Conservation (phyloP, 35 echinoderm and acorn worm genomes). For the Amphiura filiformis region DNA sequence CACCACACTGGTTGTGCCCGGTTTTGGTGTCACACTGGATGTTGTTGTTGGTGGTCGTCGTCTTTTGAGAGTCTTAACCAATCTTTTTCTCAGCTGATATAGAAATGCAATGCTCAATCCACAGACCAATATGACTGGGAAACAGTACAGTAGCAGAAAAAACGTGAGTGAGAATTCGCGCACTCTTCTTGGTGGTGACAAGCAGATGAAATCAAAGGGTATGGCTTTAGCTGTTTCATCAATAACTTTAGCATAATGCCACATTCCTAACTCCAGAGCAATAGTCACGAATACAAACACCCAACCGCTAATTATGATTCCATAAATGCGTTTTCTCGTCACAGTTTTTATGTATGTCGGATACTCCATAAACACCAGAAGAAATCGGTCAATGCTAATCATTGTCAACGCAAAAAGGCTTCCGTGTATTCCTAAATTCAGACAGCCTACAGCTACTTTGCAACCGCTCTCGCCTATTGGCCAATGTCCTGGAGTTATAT, state of each 20-base stretch:
- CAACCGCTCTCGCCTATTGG: constrained; percentile 13
- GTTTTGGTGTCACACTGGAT: no score
- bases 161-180: background rate
- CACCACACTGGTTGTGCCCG: no score
- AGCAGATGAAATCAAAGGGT: background rate
- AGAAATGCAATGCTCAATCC: background rate
- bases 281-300: background rate
- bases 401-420: background rate
- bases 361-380: constrained; percentile 28
- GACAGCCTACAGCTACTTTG: background rate
- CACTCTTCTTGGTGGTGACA: constrained; percentile 15
- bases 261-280: background rate
- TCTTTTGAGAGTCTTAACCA: no score
- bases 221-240: background rate
- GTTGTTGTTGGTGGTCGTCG: no score
- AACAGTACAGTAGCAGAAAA: background rate
- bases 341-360: background rate
- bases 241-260: background rate
- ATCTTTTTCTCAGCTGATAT: background rate
- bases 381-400: constrained; percentile 12
- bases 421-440: background rate
- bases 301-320: constrained; percentile 10
- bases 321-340: background rate
- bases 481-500: constrained; percentile 17
- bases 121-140: background rate